Percentiles rank a stretch among this genome's conserved stretches.
These are phyloP conservation scores for Phylloscopus whistleri DNA, from an alignment of 2,113 vertebrate genomes.

Conservation along the genomic window DNA sequence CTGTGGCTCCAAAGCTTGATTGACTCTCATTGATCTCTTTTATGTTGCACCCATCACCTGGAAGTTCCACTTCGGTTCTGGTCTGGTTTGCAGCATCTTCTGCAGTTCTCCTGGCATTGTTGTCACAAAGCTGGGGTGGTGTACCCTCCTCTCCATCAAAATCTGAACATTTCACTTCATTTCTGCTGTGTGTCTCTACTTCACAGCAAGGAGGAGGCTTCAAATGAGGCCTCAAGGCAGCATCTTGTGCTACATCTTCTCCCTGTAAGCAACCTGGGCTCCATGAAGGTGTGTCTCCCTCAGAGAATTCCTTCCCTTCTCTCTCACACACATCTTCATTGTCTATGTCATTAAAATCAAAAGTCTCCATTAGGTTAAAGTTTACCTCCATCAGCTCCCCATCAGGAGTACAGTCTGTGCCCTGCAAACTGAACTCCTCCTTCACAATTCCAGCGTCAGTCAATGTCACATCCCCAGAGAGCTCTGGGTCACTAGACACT, in stretches of 20 bases:
- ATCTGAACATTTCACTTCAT: not conserved
- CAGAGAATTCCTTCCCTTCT: not conserved
- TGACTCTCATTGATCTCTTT: not conserved
- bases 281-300: not conserved
- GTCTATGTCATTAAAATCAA: constrained; percentile 67
- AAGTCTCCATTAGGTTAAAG: constrained; percentile 69
- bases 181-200: not conserved
- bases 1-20: not conserved
- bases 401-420: not conserved
- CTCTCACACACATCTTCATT: not conserved
- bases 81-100: not conserved
- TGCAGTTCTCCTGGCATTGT: not conserved
- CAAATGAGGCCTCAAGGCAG: not conserved
- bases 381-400: constrained; percentile 59
- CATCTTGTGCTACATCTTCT: not conserved
- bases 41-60: not conserved
- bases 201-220: not conserved
- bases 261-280: not conserved
- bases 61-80: not conserved
- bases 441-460: not conserved
- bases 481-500: not conserved
- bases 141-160: not conserved
- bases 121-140: not conserved
- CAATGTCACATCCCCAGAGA: not conserved
- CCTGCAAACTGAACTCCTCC: not conserved